phyloP scores from a whole-genome alignment of 2,888 invertebrate genomes.

The Acanthosepion esculentum region DNA sequence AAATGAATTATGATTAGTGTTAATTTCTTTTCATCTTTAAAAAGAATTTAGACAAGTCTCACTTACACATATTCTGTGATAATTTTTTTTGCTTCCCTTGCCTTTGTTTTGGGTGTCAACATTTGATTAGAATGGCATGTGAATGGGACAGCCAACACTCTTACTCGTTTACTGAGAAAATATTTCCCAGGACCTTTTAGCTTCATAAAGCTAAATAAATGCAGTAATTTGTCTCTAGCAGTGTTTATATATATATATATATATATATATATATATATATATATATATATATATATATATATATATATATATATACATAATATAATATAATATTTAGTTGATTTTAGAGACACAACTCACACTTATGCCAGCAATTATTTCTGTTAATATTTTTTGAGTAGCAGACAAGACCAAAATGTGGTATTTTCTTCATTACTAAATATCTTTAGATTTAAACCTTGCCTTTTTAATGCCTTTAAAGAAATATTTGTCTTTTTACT shows the following conservation, averaged over 20 bases:
- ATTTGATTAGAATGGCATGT: not conserved
- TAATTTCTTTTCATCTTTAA: not conserved
- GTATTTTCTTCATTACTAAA: too few relatives aligned
- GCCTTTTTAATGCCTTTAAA: too few relatives aligned
- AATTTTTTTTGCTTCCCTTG: not conserved
- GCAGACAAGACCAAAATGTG: too few relatives aligned
- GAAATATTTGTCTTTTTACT: too few relatives aligned
- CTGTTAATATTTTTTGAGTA: too few relatives aligned
- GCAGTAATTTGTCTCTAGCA: not conserved
- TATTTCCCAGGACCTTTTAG: constrained; percentile 33
- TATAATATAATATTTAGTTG: too few relatives aligned
- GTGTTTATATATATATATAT: not conserved
- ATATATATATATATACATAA: not conserved
- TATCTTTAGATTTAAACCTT: too few relatives aligned
- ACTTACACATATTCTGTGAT: not conserved
- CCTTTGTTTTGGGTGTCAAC: constrained; percentile 20
- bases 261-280: not conserved
- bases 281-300: not conserved
- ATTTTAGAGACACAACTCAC: too few relatives aligned
- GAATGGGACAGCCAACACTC: not conserved
- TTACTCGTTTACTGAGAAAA: not conserved
- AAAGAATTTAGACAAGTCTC: not conserved
- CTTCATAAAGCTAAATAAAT: not conserved
- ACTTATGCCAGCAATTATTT: too few relatives aligned
- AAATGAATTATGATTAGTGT: not conserved